These are phyloP conservation scores for Eurytoma californica DNA, from an alignment of 2,888 invertebrate genomes.

Conservation along the genomic window DNA sequence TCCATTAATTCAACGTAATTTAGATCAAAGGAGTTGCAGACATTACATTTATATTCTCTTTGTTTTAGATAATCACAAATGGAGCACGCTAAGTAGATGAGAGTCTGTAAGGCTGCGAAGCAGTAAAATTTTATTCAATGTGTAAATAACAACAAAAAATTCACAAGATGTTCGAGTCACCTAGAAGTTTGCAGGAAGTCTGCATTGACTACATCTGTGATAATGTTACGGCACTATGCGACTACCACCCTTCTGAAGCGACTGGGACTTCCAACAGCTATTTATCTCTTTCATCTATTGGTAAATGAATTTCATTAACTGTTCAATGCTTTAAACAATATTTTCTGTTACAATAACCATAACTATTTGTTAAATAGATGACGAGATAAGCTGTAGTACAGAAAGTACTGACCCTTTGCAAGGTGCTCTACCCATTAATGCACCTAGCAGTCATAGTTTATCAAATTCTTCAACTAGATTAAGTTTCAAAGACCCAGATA, in stretches of 20 bases:
- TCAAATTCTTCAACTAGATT: conserved; percentile 66
- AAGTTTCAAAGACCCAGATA: conserved; percentile 77
- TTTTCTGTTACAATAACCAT: background rate
- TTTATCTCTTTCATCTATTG: conserved; percentile 56
- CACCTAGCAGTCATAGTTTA: conserved; percentile 59
- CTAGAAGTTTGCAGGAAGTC: conserved; percentile 79
- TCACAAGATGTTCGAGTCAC: conserved; percentile 79
- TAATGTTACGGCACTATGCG: conserved; percentile 78
- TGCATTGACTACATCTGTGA: conserved; percentile 82
- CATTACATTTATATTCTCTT: no score
- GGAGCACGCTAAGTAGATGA: conserved; percentile 38
- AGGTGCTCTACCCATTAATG: conserved; percentile 55
- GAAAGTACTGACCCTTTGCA: conserved; percentile 55
- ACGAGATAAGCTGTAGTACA: conserved; percentile 50
- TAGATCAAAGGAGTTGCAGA: no score
- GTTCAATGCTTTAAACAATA: background rate
- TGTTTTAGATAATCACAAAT: no score
- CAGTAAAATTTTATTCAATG: conserved; percentile 48
- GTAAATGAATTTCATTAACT: conserved; percentile 37
- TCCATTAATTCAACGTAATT: no score
- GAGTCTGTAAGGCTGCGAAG: conserved; percentile 2
- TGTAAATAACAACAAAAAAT: conserved; percentile 41
- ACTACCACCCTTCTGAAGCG: conserved; percentile 69
- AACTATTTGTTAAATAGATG: conserved; percentile 40
- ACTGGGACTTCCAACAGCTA: conserved; percentile 68